Conservation (phyloP, 2,888 invertebrate species). For the Drosophila sordidula region DNA sequence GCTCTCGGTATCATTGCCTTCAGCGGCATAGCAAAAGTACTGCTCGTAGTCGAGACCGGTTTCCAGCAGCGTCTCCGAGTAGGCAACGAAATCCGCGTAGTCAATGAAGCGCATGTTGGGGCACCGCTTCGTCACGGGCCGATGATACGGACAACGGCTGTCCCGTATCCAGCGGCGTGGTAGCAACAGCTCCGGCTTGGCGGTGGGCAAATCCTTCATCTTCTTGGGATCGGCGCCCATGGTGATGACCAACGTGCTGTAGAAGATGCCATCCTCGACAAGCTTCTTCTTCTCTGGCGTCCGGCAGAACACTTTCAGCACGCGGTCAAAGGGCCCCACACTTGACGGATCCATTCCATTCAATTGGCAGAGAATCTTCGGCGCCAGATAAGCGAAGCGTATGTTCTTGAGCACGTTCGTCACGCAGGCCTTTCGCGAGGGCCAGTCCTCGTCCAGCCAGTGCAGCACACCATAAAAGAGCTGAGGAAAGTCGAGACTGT, state of each 20-base stretch:
- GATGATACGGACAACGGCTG: conserved; percentile 29
- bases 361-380: conserved; percentile 13
- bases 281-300: background rate
- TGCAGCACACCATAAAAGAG: conserved; percentile 10
- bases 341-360: background rate
- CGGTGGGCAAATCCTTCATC: background rate
- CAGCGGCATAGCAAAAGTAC: background rate
- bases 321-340: background rate
- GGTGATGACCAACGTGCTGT: conserved; percentile 29
- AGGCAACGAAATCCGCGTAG: conserved; percentile 12
- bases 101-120: conserved; percentile 29
- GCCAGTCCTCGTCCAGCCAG: conserved; percentile 31
- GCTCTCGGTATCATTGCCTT: background rate
- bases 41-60: background rate
- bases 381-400: conserved; percentile 29
- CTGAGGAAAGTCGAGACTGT: conserved; percentile 1
- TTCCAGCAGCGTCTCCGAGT: background rate
- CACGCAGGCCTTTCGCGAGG: conserved; percentile 2
- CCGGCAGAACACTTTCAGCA: conserved; percentile 4
- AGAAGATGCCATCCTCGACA: conserved; percentile 30
- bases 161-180: conserved; percentile 38
- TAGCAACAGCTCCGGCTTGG: conserved; percentile 7
- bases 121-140: conserved; percentile 7
- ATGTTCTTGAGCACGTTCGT: conserved; percentile 2
- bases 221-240: background rate